Evolutionary conservation across 2,797 vertebrate species (phyloP).

Genomic region (Pseudotriccus pelzelni): DNA sequence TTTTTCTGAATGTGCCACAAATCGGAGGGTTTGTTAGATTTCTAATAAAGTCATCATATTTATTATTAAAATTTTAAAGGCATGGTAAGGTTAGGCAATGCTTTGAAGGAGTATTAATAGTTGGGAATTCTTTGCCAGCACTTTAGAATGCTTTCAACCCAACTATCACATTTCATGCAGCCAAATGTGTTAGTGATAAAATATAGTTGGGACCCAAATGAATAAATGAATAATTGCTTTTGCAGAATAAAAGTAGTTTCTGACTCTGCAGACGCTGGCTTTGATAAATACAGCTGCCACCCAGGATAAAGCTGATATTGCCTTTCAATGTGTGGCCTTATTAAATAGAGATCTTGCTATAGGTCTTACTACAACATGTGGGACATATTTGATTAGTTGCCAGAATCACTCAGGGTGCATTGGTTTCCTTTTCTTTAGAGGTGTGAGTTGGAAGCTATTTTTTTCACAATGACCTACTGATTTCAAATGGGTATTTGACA

Average conservation of each 20-base stretch:
- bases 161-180: neutral
- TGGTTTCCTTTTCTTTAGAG: neutral
- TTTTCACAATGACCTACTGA: neutral
- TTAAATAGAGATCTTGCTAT: conserved; percentile 61
- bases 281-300: conserved; percentile 73
- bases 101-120: neutral
- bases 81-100: neutral
- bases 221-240: conserved; percentile 67
- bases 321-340: conserved; percentile 67
- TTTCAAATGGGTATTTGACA: conserved; percentile 35
- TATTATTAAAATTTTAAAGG: neutral
- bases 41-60: neutral
- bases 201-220: conserved; percentile 18
- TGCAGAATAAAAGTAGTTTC: conserved; percentile 55
- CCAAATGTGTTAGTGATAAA: conserved; percentile 18
- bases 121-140: neutral
- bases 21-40: neutral
- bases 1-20: neutral
- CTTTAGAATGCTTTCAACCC: neutral
- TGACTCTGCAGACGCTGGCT: conserved; percentile 64
- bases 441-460: neutral
- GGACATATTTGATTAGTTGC: conserved; percentile 30
- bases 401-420: neutral
- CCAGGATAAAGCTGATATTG: conserved; percentile 67
- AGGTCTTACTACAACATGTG: neutral